These are phyloP conservation scores for Pleuronectes platessa DNA, from an alignment of 2,113 vertebrate genomes.

Conservation along the genomic window DNA sequence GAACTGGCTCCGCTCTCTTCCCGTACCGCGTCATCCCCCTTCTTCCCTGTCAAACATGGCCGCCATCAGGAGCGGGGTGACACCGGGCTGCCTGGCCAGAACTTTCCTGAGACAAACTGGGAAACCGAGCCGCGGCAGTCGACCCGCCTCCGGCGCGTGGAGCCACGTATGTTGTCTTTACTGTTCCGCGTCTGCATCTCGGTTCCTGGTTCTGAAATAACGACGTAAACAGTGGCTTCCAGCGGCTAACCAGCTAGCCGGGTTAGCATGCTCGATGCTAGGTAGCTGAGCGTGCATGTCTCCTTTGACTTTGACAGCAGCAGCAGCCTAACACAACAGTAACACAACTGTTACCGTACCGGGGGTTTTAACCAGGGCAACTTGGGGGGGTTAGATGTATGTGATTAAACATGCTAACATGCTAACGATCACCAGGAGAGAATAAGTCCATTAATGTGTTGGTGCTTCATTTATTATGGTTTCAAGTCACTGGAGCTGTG, in stretches of 20 bases:
- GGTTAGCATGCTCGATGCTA: slow-evolving; percentile 40
- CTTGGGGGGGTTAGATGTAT: not conserved
- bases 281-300: slow-evolving; percentile 14
- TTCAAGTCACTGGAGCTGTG: not conserved
- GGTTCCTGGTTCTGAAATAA: not conserved
- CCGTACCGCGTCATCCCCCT: slow-evolving; percentile 53
- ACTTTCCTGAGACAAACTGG: slow-evolving; percentile 69
- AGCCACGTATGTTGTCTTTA: slow-evolving; percentile 64
- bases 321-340: not conserved
- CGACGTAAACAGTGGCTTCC: not conserved
- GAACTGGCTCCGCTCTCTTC: slow-evolving; percentile 25
- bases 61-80: slow-evolving; percentile 75
- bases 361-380: not conserved
- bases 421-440: not conserved
- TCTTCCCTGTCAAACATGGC: slow-evolving; percentile 74
- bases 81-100: slow-evolving; percentile 63
- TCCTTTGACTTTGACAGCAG: slow-evolving; percentile 67
- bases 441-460: not conserved
- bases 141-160: slow-evolving; percentile 4
- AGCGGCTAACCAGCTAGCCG: slow-evolving; percentile 31
- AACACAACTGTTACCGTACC: not conserved
- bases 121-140: slow-evolving; percentile 35
- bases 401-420: not conserved
- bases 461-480: too few species aligned
- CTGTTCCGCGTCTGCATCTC: rapidly evolving